A percentile compares a stretch with the other conserved stretches of the same genome.
Conservation (phyloP, 2,113 vertebrate genomes). For the Helogale parvula region DNA sequence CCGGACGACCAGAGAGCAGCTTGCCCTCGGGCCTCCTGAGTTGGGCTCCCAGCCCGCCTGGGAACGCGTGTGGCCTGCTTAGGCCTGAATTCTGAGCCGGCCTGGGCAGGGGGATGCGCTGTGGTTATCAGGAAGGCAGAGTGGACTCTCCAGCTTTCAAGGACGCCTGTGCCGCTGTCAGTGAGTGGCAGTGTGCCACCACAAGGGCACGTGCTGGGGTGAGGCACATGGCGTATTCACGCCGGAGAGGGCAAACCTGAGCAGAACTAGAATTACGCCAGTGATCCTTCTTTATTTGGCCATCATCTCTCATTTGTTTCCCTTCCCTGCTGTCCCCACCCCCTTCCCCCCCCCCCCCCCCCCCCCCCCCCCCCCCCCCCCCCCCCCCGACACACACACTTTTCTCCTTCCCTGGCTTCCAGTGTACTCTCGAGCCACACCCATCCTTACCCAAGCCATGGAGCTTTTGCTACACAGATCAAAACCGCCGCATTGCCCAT, state of each 20-base stretch:
- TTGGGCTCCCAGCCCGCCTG: not conserved
- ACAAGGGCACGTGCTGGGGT: not conserved
- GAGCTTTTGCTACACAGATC: not conserved
- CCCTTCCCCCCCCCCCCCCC: no score
- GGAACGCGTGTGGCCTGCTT: fast-evolving
- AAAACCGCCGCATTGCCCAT: not conserved
- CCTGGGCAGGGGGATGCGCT: not conserved
- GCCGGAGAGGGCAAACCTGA: constrained; percentile 7
- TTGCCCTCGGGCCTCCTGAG: not conserved
- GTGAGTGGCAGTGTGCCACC: constrained; percentile 39
- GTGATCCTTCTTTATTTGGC: constrained; percentile 40
- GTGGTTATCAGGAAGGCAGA: not conserved
- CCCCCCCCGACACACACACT: no score
- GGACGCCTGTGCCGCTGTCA: constrained; percentile 61
- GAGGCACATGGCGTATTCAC: not conserved
- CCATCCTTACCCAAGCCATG: not conserved
- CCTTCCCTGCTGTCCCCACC: not conserved
- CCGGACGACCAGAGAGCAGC: not conserved
- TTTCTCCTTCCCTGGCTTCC: not conserved
- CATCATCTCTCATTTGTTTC: not conserved
- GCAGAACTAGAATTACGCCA: not conserved
- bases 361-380: not conserved
- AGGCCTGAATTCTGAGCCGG: constrained; percentile 54
- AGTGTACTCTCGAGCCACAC: not conserved
- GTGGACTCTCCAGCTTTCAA: constrained; percentile 56